Conservation (phyloP, 2,797 vertebrate genomes). For the Mormyrus proboscirostris region DNA sequence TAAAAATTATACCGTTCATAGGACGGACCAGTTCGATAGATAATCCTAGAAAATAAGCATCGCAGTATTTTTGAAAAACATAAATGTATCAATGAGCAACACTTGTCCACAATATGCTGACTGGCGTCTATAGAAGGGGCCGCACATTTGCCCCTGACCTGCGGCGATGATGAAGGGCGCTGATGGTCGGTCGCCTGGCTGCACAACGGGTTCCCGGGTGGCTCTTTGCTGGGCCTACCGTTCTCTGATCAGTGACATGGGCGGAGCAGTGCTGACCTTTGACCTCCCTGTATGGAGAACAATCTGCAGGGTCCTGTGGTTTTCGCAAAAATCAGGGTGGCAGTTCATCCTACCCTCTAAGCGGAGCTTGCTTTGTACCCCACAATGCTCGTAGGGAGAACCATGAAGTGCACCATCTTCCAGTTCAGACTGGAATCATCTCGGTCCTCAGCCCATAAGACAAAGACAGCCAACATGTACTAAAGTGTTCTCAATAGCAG, state of each 20-base stretch:
- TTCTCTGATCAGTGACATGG: neutral
- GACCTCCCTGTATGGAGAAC: neutral
- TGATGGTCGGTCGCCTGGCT: neutral
- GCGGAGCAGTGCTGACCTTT: neutral
- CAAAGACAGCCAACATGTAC: neutral
- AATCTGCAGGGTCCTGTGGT: neutral
- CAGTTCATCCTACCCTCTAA: neutral
- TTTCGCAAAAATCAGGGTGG: neutral
- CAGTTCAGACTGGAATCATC: neutral
- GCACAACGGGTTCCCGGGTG: neutral
- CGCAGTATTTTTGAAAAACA: neutral
- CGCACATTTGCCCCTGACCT: neutral
- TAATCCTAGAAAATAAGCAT: neutral
- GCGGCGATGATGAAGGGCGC: neutral
- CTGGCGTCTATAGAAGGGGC: neutral
- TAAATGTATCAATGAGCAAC: neutral
- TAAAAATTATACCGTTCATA: neutral
- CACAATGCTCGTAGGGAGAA: neutral
- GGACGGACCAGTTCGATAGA: neutral
- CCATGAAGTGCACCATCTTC: neutral
- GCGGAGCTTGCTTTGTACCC: neutral
- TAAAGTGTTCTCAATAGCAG: neutral
- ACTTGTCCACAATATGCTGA: conserved; percentile 7
- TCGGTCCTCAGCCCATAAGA: neutral
- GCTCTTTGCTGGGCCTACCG: neutral